Evolutionary conservation across 1,140 invertebrate genomes (phyloP).

Genomic region (Drosophila nebulosa): DNA sequence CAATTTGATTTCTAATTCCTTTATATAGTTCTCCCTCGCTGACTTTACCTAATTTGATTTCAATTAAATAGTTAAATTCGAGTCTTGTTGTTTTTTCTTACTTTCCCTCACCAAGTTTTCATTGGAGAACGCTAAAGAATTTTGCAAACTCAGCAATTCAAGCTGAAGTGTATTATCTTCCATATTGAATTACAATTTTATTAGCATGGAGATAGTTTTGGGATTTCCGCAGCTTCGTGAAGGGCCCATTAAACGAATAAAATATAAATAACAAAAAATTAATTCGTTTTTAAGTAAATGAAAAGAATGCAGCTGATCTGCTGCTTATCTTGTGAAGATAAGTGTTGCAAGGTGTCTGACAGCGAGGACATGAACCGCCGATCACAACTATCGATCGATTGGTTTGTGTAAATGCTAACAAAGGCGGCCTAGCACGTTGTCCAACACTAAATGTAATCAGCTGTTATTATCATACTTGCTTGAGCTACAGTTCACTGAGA

Average conservation of each 20-base stretch:
- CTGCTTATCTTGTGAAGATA: not conserved
- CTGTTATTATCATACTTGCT: not conserved
- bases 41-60: not conserved
- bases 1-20: not conserved
- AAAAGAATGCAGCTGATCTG: not conserved
- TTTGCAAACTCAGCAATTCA: not conserved
- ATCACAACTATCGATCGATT: not conserved
- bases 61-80: not conserved
- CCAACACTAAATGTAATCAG: not conserved
- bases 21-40: not conserved
- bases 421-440: not conserved
- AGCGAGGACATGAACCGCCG: not conserved
- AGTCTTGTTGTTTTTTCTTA: not conserved
- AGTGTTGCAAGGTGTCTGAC: not conserved
- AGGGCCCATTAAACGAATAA: no score
- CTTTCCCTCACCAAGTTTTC: not conserved
- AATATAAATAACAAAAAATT: no score
- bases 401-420: not conserved
- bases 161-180: not conserved
- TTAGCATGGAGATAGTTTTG: no score
- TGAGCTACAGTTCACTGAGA: not conserved
- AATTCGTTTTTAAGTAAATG: not conserved
- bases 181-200: not conserved
- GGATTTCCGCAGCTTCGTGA: no score
- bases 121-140: not conserved